A percentile compares a stretch with the other conserved stretches of the same genome.
These are phyloP conservation scores for Coleophora deauratella DNA, from an alignment of 2,888 invertebrate genomes.

Conservation along the genomic window DNA sequence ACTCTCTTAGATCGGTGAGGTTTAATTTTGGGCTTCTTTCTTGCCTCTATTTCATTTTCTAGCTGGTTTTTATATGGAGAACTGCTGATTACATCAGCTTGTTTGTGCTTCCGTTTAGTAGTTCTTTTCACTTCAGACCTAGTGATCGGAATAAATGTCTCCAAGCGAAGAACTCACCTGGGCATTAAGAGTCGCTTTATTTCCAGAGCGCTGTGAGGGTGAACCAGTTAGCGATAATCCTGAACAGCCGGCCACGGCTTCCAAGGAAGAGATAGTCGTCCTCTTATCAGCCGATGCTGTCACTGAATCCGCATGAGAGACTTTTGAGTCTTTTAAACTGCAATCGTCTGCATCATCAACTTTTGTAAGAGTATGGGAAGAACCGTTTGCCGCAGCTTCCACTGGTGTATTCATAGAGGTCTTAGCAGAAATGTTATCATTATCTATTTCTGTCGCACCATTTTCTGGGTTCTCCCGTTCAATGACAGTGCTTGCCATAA, in stretches of 20 bases:
- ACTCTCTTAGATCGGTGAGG: too few relatives aligned
- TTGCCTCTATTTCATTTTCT: not conserved
- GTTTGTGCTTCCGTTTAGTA: not conserved
- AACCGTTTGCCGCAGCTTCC: not conserved
- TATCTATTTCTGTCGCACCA: not conserved
- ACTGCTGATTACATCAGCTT: not conserved
- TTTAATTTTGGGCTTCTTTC: not conserved
- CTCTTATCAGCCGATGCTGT: not conserved
- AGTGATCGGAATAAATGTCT: not conserved
- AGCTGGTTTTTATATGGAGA: not conserved
- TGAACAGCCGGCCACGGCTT: not conserved
- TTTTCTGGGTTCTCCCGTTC: not conserved
- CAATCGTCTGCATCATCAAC: not conserved
- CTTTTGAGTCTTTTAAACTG: not conserved
- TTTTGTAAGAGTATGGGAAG: not conserved
- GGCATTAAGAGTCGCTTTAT: too few relatives aligned
- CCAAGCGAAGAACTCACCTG: not conserved
- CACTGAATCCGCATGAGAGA: not conserved
- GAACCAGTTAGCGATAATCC: not conserved
- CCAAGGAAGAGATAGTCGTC: not conserved
- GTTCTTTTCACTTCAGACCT: not conserved
- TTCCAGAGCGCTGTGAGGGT: too few relatives aligned
- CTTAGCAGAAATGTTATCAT: not conserved
- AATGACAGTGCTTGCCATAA: not conserved
- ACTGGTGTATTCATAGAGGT: not conserved